Evolutionary conservation across 2,797 vertebrate species (phyloP), one percentile per base, ranked within the genome.

Genomic region (Sebastes goodei): DNA sequence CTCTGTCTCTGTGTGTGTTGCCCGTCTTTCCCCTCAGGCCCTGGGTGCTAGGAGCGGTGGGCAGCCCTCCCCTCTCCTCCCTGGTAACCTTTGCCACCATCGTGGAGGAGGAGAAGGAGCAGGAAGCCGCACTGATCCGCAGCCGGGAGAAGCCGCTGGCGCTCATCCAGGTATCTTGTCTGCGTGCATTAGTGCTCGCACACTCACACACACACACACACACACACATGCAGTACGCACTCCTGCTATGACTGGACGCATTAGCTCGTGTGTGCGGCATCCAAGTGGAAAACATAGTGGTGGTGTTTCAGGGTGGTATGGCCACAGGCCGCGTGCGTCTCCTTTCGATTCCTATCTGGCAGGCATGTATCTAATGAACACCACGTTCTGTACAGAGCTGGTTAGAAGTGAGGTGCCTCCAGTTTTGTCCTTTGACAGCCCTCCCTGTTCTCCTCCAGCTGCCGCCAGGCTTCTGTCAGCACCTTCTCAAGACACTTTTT

Each of bases 71-170:
- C 33, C 89, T 91, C 8, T 72, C 90, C 61, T 91, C 91, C 38
- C 95, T 94, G 27, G 94, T 98, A 84, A 97, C 97, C 75, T 99
- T 99, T 85, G 97, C 98, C 49, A 95, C 97, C 66, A 99, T 99
- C 27, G 94, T 99, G 82, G 98, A 99, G 86, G 98, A 99, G 86
- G 98, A 99, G 86, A 96, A 96, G 79, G 96, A 98, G 84, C 98
- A 99, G 91, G 97, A 99, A 93, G 98, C 98, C 1, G 98, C 98
- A 2, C 96, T 99, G 78, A 96, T 98, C 89, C 97, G 97, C 86
- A 99, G 97, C 88, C 95, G 98, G 83, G 98, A 99, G 89, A 99
- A 99, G 88, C 98, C 98, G 20, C 95, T 99, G 94, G 97, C 97
- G 1, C 95, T 99, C 89, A 99, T 99, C 90, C 98, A 99, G 97